phyloP scores from a whole-genome alignment of 2,888 invertebrate genomes.

The Drosophila picticornis region DNA sequence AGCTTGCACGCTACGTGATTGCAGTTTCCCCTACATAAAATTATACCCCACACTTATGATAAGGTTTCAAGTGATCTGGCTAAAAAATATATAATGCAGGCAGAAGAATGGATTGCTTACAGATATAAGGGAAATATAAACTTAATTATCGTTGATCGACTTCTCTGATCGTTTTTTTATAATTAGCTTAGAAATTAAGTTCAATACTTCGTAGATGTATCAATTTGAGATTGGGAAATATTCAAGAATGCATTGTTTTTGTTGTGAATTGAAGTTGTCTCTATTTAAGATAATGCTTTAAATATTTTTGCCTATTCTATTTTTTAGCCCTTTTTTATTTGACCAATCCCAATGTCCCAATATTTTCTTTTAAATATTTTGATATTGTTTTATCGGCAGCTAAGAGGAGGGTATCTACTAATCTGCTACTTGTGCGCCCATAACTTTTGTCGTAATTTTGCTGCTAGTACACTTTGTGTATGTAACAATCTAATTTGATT shows the following conservation, averaged over 20 bases:
- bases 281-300: not conserved
- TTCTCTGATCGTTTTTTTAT: not conserved
- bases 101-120: not conserved
- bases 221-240: not conserved
- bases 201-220: not conserved
- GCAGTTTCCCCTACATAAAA: not conserved
- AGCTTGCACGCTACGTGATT: constrained; percentile 15
- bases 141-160: not conserved
- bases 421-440: not conserved
- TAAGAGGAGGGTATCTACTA: not conserved
- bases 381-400: not conserved
- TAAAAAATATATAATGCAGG: not conserved
- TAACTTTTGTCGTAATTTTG: not conserved
- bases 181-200: not conserved
- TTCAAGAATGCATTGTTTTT: not conserved
- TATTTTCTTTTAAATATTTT: not conserved
- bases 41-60: not conserved
- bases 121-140: not conserved
- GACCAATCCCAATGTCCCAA: not conserved
- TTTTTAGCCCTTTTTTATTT: not conserved
- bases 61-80: not conserved
- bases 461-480: constrained; percentile 6
- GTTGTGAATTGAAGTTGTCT: not conserved
- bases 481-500: constrained; percentile 44
- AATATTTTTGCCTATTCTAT: no score